phyloP scores from a whole-genome alignment of 2,888 invertebrate genomes.

The Liopterus haemorrhoidalis region DNA sequence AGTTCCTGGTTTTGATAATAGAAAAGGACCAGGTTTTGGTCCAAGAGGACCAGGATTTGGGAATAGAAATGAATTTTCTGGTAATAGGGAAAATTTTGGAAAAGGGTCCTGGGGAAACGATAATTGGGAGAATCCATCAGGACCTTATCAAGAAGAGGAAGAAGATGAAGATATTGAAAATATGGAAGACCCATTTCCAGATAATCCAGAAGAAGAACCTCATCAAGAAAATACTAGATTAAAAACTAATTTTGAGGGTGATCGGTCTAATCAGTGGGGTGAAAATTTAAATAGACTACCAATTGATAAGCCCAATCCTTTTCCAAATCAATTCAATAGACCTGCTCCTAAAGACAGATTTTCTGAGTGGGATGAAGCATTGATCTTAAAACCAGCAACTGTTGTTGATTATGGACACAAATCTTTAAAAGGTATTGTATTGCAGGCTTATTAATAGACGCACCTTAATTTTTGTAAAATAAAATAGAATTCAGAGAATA shows the following conservation, averaged over 20 bases:
- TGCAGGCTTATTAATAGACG: too few species aligned
- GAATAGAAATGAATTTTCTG: background rate
- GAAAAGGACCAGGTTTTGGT: background rate
- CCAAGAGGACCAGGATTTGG: background rate
- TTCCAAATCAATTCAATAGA: constrained; percentile 5
- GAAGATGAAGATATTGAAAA: constrained; percentile 1
- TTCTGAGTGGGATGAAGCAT: constrained; percentile 39
- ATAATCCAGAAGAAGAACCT: constrained; percentile 4
- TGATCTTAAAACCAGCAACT: constrained; percentile 53
- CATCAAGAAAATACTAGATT: background rate
- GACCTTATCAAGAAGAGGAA: background rate
- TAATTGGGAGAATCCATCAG: background rate
- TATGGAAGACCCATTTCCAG: constrained; percentile 1
- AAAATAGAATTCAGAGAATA: too few species aligned
- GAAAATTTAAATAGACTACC: too few species aligned
- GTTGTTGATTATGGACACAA: constrained; percentile 69
- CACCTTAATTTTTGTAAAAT: too few species aligned
- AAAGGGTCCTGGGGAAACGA: constrained; percentile 10
- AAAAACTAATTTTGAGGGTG: constrained; percentile 7
- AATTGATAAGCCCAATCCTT: too few species aligned
- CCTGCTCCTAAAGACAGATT: background rate
- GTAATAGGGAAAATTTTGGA: background rate
- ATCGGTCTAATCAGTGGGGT: constrained; percentile 11
- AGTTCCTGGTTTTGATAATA: background rate
- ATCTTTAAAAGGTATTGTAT: too few species aligned